Evolutionary conservation across 2,113 vertebrate species (phyloP).

Genomic region (Alethe diademata): DNA sequence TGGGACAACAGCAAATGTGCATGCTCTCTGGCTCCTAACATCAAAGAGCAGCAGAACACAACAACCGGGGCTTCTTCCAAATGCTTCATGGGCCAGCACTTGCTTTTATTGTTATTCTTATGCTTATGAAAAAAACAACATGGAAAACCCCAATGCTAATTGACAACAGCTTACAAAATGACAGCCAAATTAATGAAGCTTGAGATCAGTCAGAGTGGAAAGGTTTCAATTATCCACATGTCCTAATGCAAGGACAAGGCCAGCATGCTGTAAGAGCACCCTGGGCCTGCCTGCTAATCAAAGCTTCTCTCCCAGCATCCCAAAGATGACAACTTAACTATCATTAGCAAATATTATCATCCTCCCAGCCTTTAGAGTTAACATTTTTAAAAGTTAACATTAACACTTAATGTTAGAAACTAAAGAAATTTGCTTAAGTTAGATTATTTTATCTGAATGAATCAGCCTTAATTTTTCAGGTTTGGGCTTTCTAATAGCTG

Average conservation of each 20-base stretch:
- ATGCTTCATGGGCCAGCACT: neutral
- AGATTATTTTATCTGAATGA: neutral
- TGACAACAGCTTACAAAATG: conserved; percentile 1
- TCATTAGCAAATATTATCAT: neutral
- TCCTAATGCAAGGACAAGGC: neutral
- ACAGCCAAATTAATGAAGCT: neutral
- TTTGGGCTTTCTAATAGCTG: neutral
- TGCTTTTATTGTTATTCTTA: neutral
- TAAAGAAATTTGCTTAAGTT: neutral
- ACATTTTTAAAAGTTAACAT: neutral
- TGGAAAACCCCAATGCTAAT: conserved; percentile 1
- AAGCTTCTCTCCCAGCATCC: neutral
- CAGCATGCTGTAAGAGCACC: neutral
- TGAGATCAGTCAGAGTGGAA: neutral
- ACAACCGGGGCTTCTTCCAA: neutral
- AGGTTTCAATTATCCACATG: conserved; percentile 17
- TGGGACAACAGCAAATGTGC: neutral
- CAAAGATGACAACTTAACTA: neutral
- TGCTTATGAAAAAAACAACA: conserved; percentile 27
- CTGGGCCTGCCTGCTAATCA: neutral
- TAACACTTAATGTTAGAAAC: neutral
- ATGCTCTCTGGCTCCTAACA: neutral
- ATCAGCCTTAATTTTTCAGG: neutral
- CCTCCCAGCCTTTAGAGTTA: neutral
- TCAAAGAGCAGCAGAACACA: neutral